phyloP scores from a whole-genome alignment of 2,797 vertebrate species.

The Prionace glauca region DNA sequence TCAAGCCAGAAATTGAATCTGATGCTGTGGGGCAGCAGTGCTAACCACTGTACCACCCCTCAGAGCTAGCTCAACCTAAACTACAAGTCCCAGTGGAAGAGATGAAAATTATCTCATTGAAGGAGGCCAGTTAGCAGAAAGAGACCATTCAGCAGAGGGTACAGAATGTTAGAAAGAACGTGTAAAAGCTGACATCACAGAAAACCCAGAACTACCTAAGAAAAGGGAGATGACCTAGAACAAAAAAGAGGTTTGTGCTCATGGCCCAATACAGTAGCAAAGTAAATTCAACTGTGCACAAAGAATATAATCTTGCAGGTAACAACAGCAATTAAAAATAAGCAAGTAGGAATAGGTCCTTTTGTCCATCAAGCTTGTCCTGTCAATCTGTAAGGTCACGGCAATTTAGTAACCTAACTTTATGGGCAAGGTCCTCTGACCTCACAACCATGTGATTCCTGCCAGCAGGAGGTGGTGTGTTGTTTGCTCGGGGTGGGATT shows the following conservation, averaged over 20 bases:
- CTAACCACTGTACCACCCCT: too few species aligned
- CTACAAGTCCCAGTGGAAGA: neutral
- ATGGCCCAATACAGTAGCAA: neutral
- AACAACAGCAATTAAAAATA: neutral
- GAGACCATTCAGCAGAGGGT: neutral
- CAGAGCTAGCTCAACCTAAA: slow-evolving; percentile 1
- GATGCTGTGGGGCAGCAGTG: too few species aligned
- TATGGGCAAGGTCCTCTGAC: too few species aligned
- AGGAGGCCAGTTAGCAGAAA: neutral
- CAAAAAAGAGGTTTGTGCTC: neutral
- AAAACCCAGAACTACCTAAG: neutral
- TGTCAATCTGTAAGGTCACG: too few species aligned
- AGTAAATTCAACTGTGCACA: neutral
- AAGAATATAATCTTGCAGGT: neutral
- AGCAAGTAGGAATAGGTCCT: too few species aligned
- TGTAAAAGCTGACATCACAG: neutral
- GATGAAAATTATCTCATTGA: neutral
- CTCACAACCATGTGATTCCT: too few species aligned
- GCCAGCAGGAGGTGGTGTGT: too few species aligned
- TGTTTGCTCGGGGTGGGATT: too few species aligned
- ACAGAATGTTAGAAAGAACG: neutral
- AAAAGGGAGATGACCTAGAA: neutral
- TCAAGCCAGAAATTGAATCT: too few species aligned
- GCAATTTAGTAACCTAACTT: neutral
- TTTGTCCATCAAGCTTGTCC: too few species aligned